These are phyloP conservation scores for Drosophila equinoxialis DNA, from an alignment of 1,140 invertebrate genomes.

Conservation along the genomic window DNA sequence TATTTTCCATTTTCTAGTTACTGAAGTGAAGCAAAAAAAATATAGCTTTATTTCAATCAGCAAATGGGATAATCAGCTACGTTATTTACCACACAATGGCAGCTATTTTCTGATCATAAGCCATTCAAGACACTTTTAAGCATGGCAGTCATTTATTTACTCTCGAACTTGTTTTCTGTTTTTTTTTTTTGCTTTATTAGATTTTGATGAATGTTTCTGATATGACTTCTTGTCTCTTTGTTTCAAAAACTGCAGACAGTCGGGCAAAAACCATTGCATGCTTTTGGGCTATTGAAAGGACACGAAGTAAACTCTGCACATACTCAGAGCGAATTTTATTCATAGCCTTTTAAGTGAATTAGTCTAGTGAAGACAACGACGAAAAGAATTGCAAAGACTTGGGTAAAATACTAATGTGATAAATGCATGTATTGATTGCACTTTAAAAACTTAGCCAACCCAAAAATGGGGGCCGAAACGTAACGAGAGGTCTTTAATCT, in stretches of 20 bases:
- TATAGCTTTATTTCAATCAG: no score
- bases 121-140: background rate
- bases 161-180: conserved; percentile 1
- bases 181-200: conserved; percentile 47
- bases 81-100: no score
- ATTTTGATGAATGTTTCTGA: conserved; percentile 49
- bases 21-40: no score
- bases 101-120: background rate
- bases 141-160: background rate
- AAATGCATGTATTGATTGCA: conserved; percentile 41
- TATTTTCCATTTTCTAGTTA: no score
- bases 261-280: conserved; percentile 42
- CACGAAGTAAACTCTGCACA: conserved; percentile 30
- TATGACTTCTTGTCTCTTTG: conserved; percentile 30
- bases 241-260: background rate
- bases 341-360: conserved; percentile 70
- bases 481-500: conserved; percentile 55
- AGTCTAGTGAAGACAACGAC: conserved; percentile 31
- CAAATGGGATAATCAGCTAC: no score
- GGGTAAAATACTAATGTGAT: conserved; percentile 56
- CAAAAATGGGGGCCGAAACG: background rate
- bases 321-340: conserved; percentile 20
- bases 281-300: conserved; percentile 41
- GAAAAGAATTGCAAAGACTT: background rate
- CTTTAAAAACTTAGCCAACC: no score